Conservation (phyloP, 2,797 vertebrate genomes). For the Tarsius wallacei region DNA sequence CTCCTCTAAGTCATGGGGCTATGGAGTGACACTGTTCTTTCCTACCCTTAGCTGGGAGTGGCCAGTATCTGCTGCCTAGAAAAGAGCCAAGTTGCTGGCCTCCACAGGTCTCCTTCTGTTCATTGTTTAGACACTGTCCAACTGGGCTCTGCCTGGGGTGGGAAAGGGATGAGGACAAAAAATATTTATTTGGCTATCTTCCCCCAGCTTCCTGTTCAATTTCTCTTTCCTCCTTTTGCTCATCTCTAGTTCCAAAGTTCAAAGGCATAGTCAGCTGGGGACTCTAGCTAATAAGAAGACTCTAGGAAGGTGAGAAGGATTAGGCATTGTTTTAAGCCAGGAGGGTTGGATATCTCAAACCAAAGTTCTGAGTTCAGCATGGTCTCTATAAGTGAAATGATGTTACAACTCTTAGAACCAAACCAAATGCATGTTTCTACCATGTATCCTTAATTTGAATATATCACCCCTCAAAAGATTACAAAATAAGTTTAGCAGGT, state of each 20-base stretch:
- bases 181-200: background rate
- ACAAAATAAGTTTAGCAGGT: slow-evolving; percentile 51
- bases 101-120: background rate
- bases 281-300: background rate
- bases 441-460: background rate
- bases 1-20: background rate
- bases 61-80: too few relatives aligned
- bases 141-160: background rate
- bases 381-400: background rate
- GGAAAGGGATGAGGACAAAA: background rate
- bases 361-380: background rate
- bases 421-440: background rate
- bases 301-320: background rate
- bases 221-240: slow-evolving; percentile 4
- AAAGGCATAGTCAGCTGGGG: background rate
- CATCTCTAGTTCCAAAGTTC: background rate
- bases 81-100: background rate
- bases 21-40: accelerated
- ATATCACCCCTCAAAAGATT: background rate
- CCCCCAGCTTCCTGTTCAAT: background rate
- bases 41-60: background rate
- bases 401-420: background rate
- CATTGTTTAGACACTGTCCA: background rate
- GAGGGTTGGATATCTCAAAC: background rate
- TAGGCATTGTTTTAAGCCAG: too few relatives aligned